Percentiles rank a stretch among this genome's conserved stretches.
Evolutionary conservation across 2,888 invertebrate genomes (phyloP).

Genomic region (Eupithecia tripunctaria): DNA sequence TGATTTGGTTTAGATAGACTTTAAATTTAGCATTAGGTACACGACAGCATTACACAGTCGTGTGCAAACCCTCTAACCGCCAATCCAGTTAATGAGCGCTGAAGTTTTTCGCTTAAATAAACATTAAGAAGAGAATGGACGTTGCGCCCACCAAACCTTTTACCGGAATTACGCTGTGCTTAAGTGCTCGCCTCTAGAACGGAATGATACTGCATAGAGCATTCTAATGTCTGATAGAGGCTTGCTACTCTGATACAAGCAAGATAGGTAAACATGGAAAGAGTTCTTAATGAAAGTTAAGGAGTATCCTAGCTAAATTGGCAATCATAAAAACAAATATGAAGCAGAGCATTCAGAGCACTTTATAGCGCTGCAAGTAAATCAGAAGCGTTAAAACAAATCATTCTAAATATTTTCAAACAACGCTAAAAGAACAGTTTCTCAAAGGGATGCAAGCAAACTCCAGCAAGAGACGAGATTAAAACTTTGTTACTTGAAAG

Average conservation of each 20-base stretch:
- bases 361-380: constrained; percentile 21
- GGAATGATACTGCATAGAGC: constrained; percentile 58
- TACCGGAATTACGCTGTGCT: constrained; percentile 76
- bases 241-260: constrained; percentile 10
- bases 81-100: constrained; percentile 76
- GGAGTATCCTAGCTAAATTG: constrained; percentile 3
- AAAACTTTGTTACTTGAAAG: constrained; percentile 80
- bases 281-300: neutral
- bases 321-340: constrained; percentile 11
- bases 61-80: constrained; percentile 51
- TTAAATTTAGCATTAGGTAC: neutral
- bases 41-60: constrained; percentile 3
- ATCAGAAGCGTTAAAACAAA: constrained; percentile 29
- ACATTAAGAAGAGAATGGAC: constrained; percentile 77
- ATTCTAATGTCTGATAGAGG: constrained; percentile 37
- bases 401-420: constrained; percentile 42
- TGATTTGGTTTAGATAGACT: too few species aligned
- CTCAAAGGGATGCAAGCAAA: constrained; percentile 46
- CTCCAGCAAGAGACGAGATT: constrained; percentile 68
- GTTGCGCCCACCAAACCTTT: constrained; percentile 69
- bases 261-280: neutral
- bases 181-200: constrained; percentile 73
- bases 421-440: constrained; percentile 44
- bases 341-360: constrained; percentile 10
- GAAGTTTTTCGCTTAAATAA: constrained; percentile 81